A percentile compares a stretch with the other conserved stretches of the same genome.
These are phyloP conservation scores for Liasis olivaceus DNA, from an alignment of 2,797 vertebrate genomes.

Conservation along the genomic window DNA sequence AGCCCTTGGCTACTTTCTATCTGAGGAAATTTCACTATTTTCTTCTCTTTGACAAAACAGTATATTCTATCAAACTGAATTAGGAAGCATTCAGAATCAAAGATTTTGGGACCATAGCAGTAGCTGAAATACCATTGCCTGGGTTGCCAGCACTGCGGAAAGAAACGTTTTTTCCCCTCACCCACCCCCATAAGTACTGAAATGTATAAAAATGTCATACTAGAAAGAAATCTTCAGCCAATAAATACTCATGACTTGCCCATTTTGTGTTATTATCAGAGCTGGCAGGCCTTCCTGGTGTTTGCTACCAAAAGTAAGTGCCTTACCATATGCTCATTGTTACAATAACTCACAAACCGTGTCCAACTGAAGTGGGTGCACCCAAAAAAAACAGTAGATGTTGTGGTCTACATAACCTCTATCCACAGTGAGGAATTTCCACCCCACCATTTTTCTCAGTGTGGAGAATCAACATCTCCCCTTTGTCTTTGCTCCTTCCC, in stretches of 20 bases:
- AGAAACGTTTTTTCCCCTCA: not conserved
- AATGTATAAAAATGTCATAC: not conserved
- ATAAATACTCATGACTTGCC: not conserved
- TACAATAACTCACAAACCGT: not conserved
- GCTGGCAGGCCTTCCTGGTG: not conserved
- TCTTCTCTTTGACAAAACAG: not conserved
- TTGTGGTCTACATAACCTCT: not conserved
- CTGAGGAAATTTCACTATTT: not conserved
- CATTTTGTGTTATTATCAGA: not conserved
- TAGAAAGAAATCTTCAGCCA: not conserved
- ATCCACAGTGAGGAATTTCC: not conserved
- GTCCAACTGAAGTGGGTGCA: not conserved
- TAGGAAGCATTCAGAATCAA: not conserved
- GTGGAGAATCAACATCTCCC: constrained; percentile 50
- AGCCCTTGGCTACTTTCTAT: not conserved
- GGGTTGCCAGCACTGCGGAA: not conserved
- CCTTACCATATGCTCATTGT: not conserved
- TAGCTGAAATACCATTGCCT: not conserved
- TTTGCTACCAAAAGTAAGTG: constrained; percentile 4
- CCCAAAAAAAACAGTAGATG: not conserved
- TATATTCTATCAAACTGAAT: not conserved
- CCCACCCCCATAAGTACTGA: not conserved
- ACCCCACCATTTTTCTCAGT: not conserved
- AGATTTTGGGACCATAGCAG: not conserved
- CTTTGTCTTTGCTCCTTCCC: not conserved